Conservation (phyloP, 2,888 invertebrate genomes). For the Leuctra nigra region DNA sequence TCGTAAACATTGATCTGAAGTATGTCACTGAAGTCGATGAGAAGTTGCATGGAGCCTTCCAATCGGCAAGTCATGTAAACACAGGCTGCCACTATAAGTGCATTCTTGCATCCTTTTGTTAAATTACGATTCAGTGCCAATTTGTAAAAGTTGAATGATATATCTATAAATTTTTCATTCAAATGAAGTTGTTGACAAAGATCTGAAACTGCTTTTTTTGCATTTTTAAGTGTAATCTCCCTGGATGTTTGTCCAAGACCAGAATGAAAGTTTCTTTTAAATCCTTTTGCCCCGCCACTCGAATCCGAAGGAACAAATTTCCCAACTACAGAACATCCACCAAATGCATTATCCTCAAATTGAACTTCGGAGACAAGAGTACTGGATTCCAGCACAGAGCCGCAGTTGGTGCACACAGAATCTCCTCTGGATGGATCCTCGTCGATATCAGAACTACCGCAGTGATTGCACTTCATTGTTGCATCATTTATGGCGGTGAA, state of each 20-base stretch:
- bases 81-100: slow-evolving; percentile 93
- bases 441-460: slow-evolving; percentile 87
- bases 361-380: slow-evolving; percentile 95
- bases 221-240: slow-evolving; percentile 85
- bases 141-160: slow-evolving; percentile 89
- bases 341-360: slow-evolving; percentile 89
- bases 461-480: slow-evolving; percentile 84
- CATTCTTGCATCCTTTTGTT: slow-evolving; percentile 84
- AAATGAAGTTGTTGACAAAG: slow-evolving; percentile 80
- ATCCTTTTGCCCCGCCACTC: slow-evolving; percentile 73
- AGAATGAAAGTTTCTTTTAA: slow-evolving; percentile 74
- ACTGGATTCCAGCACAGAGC: slow-evolving; percentile 91
- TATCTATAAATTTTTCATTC: slow-evolving; percentile 87
- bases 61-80: slow-evolving; percentile 95
- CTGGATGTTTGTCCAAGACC: slow-evolving; percentile 83
- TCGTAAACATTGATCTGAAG: slow-evolving; percentile 94
- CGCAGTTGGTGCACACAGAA: slow-evolving; percentile 93
- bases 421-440: slow-evolving; percentile 92
- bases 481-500: too few species aligned
- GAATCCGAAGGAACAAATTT: slow-evolving; percentile 91
- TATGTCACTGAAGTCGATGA: slow-evolving; percentile 97
- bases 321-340: slow-evolving; percentile 83
- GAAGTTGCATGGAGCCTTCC: slow-evolving; percentile 89
- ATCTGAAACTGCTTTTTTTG: slow-evolving; percentile 74
- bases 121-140: slow-evolving; percentile 77